Conservation (phyloP, 2,113 vertebrate species). For the Tyrannus savana region DNA sequence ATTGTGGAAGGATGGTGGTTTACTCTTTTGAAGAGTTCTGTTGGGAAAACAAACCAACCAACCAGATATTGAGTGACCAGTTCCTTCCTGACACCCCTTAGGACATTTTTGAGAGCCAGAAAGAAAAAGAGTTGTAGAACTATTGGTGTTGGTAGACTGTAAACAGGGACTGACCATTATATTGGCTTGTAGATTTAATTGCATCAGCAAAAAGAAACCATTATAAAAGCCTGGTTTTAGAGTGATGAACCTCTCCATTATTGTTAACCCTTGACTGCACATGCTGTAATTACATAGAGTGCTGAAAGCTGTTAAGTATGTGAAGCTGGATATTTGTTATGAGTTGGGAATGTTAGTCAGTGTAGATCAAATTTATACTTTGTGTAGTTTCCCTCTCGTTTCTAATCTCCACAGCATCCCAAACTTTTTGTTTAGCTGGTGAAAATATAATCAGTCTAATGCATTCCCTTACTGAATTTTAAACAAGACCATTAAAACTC, state of each 20-base stretch:
- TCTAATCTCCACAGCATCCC: slow-evolving; percentile 49
- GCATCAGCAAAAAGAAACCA: not conserved
- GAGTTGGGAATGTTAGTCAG: not conserved
- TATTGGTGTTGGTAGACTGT: not conserved
- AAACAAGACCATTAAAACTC: slow-evolving; percentile 85
- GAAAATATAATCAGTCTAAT: slow-evolving; percentile 79
- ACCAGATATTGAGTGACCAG: not conserved
- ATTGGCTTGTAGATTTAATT: not conserved
- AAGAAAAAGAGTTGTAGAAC: not conserved
- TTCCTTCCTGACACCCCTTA: not conserved
- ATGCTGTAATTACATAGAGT: not conserved
- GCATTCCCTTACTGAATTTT: slow-evolving; percentile 82
- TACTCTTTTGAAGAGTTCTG: not conserved
- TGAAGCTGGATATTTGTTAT: not conserved
- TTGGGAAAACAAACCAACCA: not conserved
- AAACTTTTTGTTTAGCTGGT: slow-evolving; percentile 74
- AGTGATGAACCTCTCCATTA: not conserved
- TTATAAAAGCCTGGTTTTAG: not conserved
- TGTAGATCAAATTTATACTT: not conserved
- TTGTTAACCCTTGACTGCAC: not conserved
- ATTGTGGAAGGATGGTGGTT: not conserved
- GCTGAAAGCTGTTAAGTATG: not conserved
- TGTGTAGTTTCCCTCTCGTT: slow-evolving; percentile 26
- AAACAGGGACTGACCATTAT: not conserved
- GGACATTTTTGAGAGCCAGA: not conserved